Percentiles rank a stretch among this genome's conserved stretches.
Evolutionary conservation across 1,140 invertebrate genomes (phyloP).

Genomic region (Hydropsyche tenuis): DNA sequence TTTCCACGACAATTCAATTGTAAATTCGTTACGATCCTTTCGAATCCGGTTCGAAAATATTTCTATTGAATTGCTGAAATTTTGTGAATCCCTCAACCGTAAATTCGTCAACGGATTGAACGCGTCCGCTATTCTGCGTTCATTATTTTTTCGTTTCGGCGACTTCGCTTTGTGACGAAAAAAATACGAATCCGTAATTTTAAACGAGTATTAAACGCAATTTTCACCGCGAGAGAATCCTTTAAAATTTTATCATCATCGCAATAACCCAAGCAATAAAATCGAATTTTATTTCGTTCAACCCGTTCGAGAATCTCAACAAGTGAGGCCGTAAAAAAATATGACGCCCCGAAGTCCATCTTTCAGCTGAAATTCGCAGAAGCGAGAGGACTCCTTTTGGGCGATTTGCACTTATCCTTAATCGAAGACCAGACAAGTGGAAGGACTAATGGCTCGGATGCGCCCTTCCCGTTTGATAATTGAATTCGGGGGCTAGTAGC

Average conservation of each 20-base stretch:
- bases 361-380: neutral
- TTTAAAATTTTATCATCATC: slow-evolving; percentile 4
- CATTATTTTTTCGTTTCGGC: slow-evolving; percentile 18
- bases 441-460: slow-evolving; percentile 41
- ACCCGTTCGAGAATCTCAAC: slow-evolving; percentile 7
- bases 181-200: too few species aligned
- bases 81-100: neutral
- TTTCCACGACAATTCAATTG: too few species aligned
- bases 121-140: neutral
- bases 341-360: neutral
- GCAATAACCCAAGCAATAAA: neutral
- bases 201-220: neutral
- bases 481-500: slow-evolving; percentile 21
- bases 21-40: too few species aligned
- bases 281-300: slow-evolving; percentile 3
- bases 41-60: too few species aligned
- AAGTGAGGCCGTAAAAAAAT: neutral
- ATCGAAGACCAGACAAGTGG: slow-evolving; percentile 41
- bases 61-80: too few species aligned
- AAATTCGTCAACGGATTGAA: slow-evolving; percentile 1
- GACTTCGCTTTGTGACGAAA: neutral
- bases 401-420: slow-evolving; percentile 31
- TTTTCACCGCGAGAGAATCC: neutral
- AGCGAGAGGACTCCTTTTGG: neutral
- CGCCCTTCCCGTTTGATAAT: slow-evolving; percentile 34